phyloP scores from a whole-genome alignment of 2,888 invertebrate species.

The Patella caerulea region DNA sequence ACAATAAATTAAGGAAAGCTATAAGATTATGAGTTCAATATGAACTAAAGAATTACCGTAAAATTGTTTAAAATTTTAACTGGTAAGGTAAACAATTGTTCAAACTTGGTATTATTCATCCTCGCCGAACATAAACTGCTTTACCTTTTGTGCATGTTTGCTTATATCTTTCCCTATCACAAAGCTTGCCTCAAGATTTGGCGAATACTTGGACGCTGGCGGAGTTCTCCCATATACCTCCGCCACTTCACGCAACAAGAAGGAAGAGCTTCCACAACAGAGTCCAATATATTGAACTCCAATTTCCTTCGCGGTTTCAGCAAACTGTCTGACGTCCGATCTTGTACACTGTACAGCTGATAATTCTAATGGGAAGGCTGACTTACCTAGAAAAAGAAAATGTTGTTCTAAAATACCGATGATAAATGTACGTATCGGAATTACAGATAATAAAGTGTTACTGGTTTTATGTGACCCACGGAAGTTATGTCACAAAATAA shows the following conservation, averaged over 20 bases:
- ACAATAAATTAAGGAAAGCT: no score
- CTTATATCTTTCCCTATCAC: not conserved
- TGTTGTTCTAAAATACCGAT: no score
- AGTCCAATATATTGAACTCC: slow-evolving; percentile 63
- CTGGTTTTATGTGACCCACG: no score
- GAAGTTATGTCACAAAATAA: no score
- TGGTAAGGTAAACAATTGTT: no score
- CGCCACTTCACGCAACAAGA: slow-evolving; percentile 55
- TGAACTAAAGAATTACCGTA: no score
- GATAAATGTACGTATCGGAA: no score
- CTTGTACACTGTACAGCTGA: slow-evolving; percentile 45
- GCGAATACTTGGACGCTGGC: slow-evolving; percentile 49
- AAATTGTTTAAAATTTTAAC: no score
- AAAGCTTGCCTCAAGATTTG: slow-evolving; percentile 45
- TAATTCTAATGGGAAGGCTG: slow-evolving; percentile 54
- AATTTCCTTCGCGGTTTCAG: slow-evolving; percentile 48
- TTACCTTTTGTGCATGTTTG: not conserved
- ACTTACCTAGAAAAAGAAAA: slow-evolving; percentile 42
- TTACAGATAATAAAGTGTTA: no score
- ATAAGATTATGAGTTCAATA: no score
- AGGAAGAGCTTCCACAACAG: slow-evolving; percentile 62
- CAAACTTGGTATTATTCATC: no score
- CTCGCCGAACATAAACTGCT: not conserved
- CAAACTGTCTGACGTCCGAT: slow-evolving; percentile 55
- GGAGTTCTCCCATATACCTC: slow-evolving; percentile 53